Conservation (phyloP, 2,113 vertebrate species). For the Osmerus eperlanus region DNA sequence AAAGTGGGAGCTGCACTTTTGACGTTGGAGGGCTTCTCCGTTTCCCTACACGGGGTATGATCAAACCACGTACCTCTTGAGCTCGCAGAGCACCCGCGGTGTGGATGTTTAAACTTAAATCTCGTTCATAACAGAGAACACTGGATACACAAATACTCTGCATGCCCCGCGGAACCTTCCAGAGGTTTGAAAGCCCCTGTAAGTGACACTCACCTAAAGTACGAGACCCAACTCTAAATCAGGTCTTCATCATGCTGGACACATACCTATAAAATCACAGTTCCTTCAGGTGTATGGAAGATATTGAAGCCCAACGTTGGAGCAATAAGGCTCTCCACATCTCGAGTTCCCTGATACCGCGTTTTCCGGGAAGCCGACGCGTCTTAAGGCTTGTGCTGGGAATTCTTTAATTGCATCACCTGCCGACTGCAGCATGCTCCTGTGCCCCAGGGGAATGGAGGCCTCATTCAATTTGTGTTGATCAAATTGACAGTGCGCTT, state of each 20-base stretch:
- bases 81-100: too few species aligned
- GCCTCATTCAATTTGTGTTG: conserved; percentile 50
- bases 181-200: too few species aligned
- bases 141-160: too few species aligned
- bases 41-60: too few species aligned
- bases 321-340: background rate
- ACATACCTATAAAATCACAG: background rate
- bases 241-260: conserved; percentile 11
- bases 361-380: background rate
- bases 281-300: background rate
- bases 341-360: background rate
- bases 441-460: conserved; percentile 33
- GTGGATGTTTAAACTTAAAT: too few species aligned
- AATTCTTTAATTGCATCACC: conserved; percentile 63
- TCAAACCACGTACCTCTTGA: too few species aligned
- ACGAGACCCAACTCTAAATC: background rate
- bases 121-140: too few species aligned
- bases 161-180: too few species aligned
- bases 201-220: too few species aligned
- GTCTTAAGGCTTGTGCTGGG: conserved; percentile 16
- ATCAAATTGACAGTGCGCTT: conserved; percentile 50
- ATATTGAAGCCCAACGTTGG: background rate
- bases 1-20: too few species aligned
- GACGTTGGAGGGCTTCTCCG: too few species aligned
- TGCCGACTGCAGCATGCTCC: conserved; percentile 34